These are phyloP conservation scores for Dicycla oo DNA, from an alignment of 2,888 invertebrate genomes.

Conservation along the genomic window DNA sequence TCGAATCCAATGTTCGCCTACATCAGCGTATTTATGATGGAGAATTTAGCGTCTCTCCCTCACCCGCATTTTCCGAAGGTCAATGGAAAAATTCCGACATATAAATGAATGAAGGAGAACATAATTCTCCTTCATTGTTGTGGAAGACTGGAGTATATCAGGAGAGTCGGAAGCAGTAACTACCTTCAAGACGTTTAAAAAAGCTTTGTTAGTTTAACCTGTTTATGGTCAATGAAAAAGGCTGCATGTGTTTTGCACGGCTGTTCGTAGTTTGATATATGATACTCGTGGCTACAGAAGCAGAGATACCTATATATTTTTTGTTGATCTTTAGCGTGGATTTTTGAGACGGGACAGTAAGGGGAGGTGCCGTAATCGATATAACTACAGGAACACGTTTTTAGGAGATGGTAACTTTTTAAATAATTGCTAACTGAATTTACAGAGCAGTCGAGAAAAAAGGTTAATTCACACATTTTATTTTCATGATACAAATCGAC, in stretches of 20 bases:
- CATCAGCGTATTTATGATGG: slow-evolving; percentile 27
- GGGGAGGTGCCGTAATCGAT: no score
- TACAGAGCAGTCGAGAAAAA: no score
- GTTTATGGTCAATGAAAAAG: not conserved
- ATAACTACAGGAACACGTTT: no score
- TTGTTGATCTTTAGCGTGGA: not conserved
- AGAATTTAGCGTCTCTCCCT: slow-evolving; percentile 14
- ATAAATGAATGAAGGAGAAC: not conserved
- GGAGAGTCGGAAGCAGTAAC: not conserved
- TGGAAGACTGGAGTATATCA: not conserved
- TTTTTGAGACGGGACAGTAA: no score
- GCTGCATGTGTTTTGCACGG: not conserved
- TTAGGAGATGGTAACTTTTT: no score
- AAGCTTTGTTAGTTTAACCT: no score
- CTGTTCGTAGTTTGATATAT: not conserved
- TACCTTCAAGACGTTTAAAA: not conserved
- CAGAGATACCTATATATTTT: not conserved
- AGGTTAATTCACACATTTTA: no score
- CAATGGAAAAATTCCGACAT: slow-evolving; percentile 10
- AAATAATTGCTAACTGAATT: no score
- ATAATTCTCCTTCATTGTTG: not conserved
- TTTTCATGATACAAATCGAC: no score
- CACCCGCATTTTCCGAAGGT: slow-evolving; percentile 16
- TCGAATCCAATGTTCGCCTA: slow-evolving; percentile 43
- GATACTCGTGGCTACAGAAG: not conserved